phyloP scores from a whole-genome alignment of 2,888 invertebrate species.

The Epistrophe grossulariae region DNA sequence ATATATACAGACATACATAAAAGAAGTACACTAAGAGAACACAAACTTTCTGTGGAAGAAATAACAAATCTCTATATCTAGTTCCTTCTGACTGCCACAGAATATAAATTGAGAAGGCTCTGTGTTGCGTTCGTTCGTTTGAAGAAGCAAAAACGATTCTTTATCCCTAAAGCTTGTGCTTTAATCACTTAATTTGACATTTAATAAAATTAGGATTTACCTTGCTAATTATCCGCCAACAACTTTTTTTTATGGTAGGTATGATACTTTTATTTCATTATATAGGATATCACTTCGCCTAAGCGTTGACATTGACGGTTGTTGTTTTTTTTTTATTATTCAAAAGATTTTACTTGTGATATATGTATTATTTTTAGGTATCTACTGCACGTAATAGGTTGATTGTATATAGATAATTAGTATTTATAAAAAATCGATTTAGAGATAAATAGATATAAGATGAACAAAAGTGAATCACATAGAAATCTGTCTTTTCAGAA shows the following conservation, averaged over 20 bases:
- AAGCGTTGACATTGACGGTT: not conserved
- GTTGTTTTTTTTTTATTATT: not conserved
- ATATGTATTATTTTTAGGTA: no score
- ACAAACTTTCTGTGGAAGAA: slow-evolving; percentile 3
- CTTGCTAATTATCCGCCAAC: slow-evolving; percentile 70
- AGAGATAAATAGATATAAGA: no score
- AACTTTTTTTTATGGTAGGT: slow-evolving; percentile 22
- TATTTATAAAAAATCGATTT: no score
- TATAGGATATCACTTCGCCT: not conserved
- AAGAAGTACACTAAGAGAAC: not conserved
- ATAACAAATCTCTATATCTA: not conserved
- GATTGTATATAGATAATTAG: no score
- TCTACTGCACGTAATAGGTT: no score
- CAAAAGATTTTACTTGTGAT: not conserved
- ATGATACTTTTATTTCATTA: not conserved
- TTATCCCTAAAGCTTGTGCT: slow-evolving; percentile 66
- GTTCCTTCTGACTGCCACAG: slow-evolving; percentile 25
- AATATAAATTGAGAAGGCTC: slow-evolving; percentile 50
- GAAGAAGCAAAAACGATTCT: slow-evolving; percentile 41
- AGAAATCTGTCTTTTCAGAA: no score
- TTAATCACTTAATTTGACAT: slow-evolving; percentile 73
- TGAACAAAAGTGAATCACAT: no score
- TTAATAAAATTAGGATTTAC: slow-evolving; percentile 71
- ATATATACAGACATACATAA: not conserved
- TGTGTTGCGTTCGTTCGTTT: slow-evolving; percentile 19